These are phyloP conservation scores for Anneissia japonica DNA, from an alignment of 35 echinoderm and acorn worm species.

Conservation along the genomic window DNA sequence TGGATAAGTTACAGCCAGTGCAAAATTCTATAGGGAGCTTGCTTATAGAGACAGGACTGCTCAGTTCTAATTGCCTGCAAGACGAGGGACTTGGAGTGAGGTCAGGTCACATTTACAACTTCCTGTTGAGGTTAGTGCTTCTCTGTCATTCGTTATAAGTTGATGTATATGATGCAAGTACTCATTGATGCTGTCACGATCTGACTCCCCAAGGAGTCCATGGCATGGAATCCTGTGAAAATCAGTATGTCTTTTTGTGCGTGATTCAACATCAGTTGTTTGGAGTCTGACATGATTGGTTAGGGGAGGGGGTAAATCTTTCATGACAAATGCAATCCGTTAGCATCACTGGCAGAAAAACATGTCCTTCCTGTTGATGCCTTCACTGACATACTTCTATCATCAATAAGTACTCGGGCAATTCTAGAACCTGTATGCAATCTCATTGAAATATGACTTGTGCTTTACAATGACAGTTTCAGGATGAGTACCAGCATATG, in stretches of 20 bases:
- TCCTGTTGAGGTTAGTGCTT: neutral
- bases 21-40: neutral
- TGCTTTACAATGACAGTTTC: neutral
- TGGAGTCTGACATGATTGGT: neutral
- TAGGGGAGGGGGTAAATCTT: neutral
- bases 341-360: neutral
- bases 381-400: neutral
- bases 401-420: too few species aligned
- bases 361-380: neutral
- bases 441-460: neutral
- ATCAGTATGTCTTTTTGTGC: neutral
- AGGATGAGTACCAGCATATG: too few species aligned
- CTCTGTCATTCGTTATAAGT: conserved; percentile 1
- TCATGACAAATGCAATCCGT: neutral
- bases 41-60: neutral
- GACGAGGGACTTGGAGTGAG: neutral
- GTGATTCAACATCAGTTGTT: neutral
- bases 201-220: neutral
- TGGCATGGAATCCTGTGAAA: neutral
- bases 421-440: neutral
- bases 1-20: neutral
- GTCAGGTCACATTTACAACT: neutral
- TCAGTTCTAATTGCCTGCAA: neutral
- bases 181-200: neutral
- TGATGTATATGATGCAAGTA: neutral